These are phyloP conservation scores for Tyrannus savana DNA, from an alignment of 2,113 vertebrate genomes.

Conservation along the genomic window DNA sequence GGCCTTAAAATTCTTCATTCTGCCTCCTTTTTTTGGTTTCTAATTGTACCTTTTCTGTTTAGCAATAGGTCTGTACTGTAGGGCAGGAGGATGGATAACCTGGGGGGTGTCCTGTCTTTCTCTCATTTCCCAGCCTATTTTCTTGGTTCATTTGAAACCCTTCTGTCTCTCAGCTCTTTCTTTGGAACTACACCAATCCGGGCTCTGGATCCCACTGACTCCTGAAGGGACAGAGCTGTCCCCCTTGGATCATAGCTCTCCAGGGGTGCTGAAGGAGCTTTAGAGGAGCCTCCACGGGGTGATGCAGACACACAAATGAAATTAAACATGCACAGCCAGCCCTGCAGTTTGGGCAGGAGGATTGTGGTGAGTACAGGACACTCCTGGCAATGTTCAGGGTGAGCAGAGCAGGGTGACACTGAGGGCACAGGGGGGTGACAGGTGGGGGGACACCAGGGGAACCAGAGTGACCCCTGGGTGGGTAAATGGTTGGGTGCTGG, in stretches of 20 bases:
- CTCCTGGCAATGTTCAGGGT: neutral
- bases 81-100: neutral
- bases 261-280: neutral
- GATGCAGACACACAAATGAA: neutral
- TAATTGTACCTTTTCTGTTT: neutral
- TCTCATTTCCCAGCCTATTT: neutral
- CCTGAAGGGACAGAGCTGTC: neutral
- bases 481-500: too few species aligned
- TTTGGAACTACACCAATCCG: neutral
- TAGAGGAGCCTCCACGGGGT: neutral
- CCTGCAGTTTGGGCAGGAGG: neutral
- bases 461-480: too few species aligned
- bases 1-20: neutral
- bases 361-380: rapidly evolving
- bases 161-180: neutral
- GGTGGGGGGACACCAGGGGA: too few species aligned
- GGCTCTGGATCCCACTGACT: neutral
- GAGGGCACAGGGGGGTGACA: too few species aligned
- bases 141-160: neutral
- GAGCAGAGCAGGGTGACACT: neutral
- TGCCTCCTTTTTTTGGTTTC: neutral
- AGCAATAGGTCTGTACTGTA: rapidly evolving
- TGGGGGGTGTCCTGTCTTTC: neutral
- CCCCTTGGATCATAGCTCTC: neutral
- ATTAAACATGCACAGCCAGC: neutral